Base-by-base conservation (phyloP, 2,113 vertebrate genomes). In the Catagonus wagneri region DNA sequence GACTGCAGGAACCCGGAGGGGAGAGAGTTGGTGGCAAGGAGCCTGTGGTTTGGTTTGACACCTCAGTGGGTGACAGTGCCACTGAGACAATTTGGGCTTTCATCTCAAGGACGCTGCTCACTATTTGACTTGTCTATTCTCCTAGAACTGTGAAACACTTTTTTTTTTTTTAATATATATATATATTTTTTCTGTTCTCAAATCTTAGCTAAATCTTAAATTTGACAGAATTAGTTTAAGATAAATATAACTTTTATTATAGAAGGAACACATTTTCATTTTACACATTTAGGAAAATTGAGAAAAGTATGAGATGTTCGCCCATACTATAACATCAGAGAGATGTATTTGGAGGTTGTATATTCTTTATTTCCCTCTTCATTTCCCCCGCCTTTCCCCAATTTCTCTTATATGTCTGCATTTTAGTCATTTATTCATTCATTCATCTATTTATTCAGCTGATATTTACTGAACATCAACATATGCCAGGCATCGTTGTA, bases 181-280 rank as follows among this genome's bases (percentile, higher is more conserved):
- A n/a, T 25, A 58, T 89, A 81, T 20, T 36, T 81, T 75, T 81
- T 90, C 34, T 83, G 7, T 91, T 63, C 63, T 95, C 36, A 61
- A 34, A 85, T 61, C 54, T 50, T 93, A 87, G n/a, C 54, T 74
- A 61, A 85, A 86, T 56, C 22, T 75, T 83, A 76, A 93, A 50
- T 88, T 61, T 91, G 36, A 94, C 27, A 65, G 72, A 79, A 39
- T 29, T 32, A 1, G 27, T 58, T 90, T 68, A 72, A n/a, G 29
- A 79, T 36, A 61, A 71, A 75, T 75, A 22, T 56, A 22, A 66
- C 39, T 86, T 56, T n/a, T 7, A 72, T 78, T 56, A 72, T 15
- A 25, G 29, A 85, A 95, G 58, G 25, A 81, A 52, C 19, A n/a
- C 4, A 90, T 34, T 79, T 93, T 52, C 66, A 79, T 61, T 66